Evolutionary conservation across 1,140 invertebrate genomes (phyloP).

Genomic region (Tetraneura akinire): DNA sequence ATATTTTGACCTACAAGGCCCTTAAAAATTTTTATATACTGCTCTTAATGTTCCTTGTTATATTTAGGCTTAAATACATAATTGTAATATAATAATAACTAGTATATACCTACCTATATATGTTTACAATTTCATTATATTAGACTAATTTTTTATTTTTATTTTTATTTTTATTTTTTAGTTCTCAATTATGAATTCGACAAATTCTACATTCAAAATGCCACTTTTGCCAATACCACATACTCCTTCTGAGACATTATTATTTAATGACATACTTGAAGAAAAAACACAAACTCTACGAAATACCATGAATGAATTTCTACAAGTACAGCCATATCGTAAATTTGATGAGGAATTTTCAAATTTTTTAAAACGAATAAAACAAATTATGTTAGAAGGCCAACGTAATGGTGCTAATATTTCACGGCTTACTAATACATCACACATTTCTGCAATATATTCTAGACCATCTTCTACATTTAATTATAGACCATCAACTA

Average conservation of each 20-base stretch:
- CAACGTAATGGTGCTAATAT: conserved; percentile 28
- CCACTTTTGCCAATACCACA: not conserved
- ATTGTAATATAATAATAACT: no score
- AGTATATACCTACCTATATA: no score
- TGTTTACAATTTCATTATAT: no score
- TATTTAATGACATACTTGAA: conserved; percentile 29
- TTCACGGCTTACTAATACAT: conserved; percentile 7
- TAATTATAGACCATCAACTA: conserved; percentile 7
- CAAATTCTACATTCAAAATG: conserved; percentile 18
- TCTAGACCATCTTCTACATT: conserved; percentile 23
- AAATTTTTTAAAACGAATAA: conserved; percentile 4
- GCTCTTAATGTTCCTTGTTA: no score
- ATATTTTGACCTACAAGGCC: no score
- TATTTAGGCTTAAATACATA: no score
- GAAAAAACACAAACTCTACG: not conserved
- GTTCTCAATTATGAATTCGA: not conserved
- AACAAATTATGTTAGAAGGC: not conserved
- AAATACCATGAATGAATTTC: not conserved
- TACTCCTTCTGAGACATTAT: not conserved
- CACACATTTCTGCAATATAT: not conserved
- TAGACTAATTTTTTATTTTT: no score
- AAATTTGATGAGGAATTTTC: conserved; percentile 38
- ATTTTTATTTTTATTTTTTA: not conserved
- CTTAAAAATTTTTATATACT: no score
- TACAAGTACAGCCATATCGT: conserved; percentile 20